These are phyloP conservation scores for Athripsodes cinereus DNA, from an alignment of 2,888 invertebrate species.

Conservation along the genomic window DNA sequence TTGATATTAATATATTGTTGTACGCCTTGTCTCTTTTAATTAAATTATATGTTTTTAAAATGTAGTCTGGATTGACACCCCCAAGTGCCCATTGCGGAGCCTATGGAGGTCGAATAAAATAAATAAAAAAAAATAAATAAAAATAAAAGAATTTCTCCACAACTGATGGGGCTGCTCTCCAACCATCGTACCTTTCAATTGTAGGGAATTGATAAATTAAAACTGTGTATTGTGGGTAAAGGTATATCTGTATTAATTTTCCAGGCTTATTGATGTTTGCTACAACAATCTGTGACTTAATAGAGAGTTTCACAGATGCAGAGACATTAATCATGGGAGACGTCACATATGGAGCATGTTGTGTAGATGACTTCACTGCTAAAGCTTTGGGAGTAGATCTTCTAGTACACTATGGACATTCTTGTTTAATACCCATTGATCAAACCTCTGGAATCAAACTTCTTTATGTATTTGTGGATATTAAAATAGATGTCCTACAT, in stretches of 20 bases:
- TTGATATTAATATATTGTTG: no score
- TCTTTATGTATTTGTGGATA: conserved; percentile 97
- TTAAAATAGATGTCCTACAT: conserved; percentile 90
- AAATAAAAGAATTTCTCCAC: no score
- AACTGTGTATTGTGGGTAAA: no score
- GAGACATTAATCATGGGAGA: conserved; percentile 97
- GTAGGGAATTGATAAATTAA: no score
- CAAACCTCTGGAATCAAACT: conserved; percentile 81
- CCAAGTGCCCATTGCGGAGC: no score
- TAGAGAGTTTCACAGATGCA: conserved; percentile 80
- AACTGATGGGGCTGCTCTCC: no score
- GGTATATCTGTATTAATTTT: conserved; percentile 27
- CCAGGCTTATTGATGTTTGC: conserved; percentile 80
- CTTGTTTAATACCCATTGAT: conserved; percentile 88
- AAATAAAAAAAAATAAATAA: no score
- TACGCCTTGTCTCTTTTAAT: no score
- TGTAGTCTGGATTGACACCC: no score
- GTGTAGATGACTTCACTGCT: conserved; percentile 95
- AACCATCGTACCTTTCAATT: no score
- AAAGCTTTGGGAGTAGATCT: conserved; percentile 83
- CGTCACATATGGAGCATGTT: conserved; percentile 99
- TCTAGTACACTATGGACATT: conserved; percentile 96
- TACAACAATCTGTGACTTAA: conserved; percentile 87
- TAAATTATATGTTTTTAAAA: no score
- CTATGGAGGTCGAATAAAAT: no score